Base-by-base conservation (phyloP, 2,797 vertebrate genomes). In the Trachops cirrhosus region DNA sequence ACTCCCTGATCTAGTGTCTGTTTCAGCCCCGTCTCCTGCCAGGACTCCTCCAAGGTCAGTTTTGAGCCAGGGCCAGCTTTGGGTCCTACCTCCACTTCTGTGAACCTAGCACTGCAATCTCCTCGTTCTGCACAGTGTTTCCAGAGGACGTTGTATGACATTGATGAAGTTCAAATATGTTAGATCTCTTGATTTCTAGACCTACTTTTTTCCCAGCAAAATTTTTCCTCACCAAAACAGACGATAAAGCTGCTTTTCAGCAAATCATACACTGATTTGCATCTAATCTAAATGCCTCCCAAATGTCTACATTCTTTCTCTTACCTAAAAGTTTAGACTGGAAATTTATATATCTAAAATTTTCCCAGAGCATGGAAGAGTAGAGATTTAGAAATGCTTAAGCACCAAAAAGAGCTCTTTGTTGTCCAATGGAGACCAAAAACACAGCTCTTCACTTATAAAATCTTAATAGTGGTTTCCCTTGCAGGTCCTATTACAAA, bases 181-280 rank as follows among this genome's bases (percentile, higher is more conserved):
- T n/a, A 6, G 64, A 59, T 57, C 50, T 95, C 41, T 78, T 82
- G 21, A 78, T 83, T 89, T 90, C 46, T 50, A 92, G 37, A 74
- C 21, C 21, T 73, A 29, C 48, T 46, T 46, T 39, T 92, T 11
- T 1, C 9, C 62, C 41, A 70, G 21, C 11, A 39, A 78, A 90
- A 91, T 46, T 37, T 91, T 91, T 75, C 64, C 34, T 95, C 86
- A 85, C 8, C 32, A 59, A 95, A 97, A 92, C 41, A 34, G 96
- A 94, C 14, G 89, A 79, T 62, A 94, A 86, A 91, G 21, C 50
- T 96, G 62, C 19, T 87, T 92, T 94, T 93, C 39, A 90, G 57
- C 57, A 96, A 77, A 32, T 67, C 24, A 91, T 80, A 14, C 19
- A 86, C 19, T 91, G 44, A 86, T 52, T 64, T 93, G 77, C 26